These are phyloP conservation scores for Scolanthus callimorphus DNA, from an alignment of 92 coral and sea anemone species.

Conservation along the genomic window DNA sequence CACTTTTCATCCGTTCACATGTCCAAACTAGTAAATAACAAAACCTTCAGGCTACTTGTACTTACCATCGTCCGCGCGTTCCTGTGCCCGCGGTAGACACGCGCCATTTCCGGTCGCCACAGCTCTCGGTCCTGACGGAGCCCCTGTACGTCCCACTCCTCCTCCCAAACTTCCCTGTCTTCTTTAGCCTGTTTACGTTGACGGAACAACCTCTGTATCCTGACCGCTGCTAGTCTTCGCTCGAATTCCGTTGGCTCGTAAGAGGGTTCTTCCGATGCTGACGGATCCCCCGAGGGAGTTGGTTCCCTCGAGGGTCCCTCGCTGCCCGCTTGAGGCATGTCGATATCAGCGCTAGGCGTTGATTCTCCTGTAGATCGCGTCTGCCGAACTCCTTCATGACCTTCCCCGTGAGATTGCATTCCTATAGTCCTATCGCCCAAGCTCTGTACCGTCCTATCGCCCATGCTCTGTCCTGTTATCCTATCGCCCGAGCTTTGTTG, in stretches of 20 bases:
- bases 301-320: too few species aligned
- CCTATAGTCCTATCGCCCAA: neutral
- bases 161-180: neutral
- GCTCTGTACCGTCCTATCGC: neutral
- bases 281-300: neutral
- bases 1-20: too few species aligned
- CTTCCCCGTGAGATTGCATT: neutral
- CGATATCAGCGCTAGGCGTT: constrained; percentile 10
- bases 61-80: constrained; percentile 99
- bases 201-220: constrained; percentile 89
- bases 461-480: neutral
- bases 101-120: constrained; percentile 79
- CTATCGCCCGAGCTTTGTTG: too few species aligned
- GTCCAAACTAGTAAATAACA: too few species aligned
- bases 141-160: constrained; percentile 2
- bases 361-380: constrained; percentile 23
- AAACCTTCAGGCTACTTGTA: too few species aligned
- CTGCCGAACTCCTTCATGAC: neutral
- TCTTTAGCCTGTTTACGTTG: constrained; percentile 57
- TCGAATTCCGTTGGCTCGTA: constrained; percentile 3
- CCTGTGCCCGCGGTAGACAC: constrained; percentile 87
- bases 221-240: constrained; percentile 73
- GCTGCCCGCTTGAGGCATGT: neutral
- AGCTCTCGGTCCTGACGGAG: constrained; percentile 12
- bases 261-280: neutral